phyloP scores from a whole-genome alignment of 1,140 invertebrate species.

The Heliconius congener region DNA sequence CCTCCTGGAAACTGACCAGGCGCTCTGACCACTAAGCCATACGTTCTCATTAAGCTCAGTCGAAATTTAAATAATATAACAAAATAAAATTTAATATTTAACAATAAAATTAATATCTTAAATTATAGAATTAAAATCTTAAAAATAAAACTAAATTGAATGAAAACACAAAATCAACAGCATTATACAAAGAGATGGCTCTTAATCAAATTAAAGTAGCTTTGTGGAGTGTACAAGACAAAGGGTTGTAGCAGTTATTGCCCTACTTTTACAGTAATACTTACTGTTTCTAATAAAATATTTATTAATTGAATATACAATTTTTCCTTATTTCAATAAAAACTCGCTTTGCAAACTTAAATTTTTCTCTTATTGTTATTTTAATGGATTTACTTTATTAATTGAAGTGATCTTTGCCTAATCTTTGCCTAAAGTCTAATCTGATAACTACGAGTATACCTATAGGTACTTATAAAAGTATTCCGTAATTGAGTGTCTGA shows the following conservation, averaged over 20 bases:
- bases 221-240: constrained; percentile 2
- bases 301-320: constrained; percentile 10
- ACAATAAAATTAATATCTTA: neutral
- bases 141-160: constrained; percentile 1
- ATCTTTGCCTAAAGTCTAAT: no score
- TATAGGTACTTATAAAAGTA: no score
- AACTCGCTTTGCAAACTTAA: neutral
- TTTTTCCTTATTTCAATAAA: neutral
- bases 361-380: neutral
- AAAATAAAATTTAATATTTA: no score
- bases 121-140: neutral
- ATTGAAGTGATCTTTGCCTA: neutral
- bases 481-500: no score
- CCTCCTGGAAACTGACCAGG: no score
- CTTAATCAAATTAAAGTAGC: constrained; percentile 12
- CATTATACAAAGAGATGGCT: neutral
- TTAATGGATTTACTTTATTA: neutral
- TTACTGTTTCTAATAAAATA: constrained; percentile 6
- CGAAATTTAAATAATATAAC: no score
- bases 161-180: constrained; percentile 14
- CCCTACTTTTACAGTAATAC: constrained; percentile 10
- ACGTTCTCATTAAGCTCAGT: no score
- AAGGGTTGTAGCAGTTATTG: constrained; percentile 4
- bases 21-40: no score
- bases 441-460: no score